Evolutionary conservation across 2,888 invertebrate genomes (phyloP).

Genomic region (Gibbula magus): DNA sequence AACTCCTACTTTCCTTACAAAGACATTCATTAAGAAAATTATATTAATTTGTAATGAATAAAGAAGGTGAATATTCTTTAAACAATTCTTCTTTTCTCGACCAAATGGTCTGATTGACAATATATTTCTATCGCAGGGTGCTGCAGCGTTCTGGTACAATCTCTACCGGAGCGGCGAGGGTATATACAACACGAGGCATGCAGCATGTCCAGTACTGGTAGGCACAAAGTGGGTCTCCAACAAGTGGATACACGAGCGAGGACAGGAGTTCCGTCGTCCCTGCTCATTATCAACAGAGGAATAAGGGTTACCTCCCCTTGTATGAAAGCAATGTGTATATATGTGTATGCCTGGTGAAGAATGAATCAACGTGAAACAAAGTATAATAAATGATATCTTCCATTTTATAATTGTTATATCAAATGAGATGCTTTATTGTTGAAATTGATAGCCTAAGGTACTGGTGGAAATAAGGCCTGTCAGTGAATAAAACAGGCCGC

Average conservation of each 20-base stretch:
- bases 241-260: conserved; percentile 94
- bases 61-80: no score
- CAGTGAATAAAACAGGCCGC: no score
- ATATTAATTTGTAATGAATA: no score
- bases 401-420: no score
- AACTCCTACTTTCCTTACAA: no score
- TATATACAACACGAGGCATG: conserved; percentile 92
- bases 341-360: not conserved
- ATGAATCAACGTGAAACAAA: no score
- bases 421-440: no score
- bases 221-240: conserved; percentile 97
- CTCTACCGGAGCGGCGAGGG: conserved; percentile 93
- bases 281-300: conserved; percentile 74
- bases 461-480: no score
- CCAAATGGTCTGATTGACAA: not conserved
- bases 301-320: conserved; percentile 36
- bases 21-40: no score
- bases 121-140: conserved; percentile 78
- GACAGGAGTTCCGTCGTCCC: conserved; percentile 86
- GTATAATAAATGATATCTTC: no score
- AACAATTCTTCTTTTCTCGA: no score
- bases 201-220: conserved; percentile 96
- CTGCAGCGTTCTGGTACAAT: conserved; percentile 97
- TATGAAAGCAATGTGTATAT: not conserved
- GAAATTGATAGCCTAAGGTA: no score